Percentiles rank a stretch among this genome's conserved stretches.
Evolutionary conservation across 2,888 invertebrate genomes (phyloP).

Genomic region (Minunthozetes semirufus): DNA sequence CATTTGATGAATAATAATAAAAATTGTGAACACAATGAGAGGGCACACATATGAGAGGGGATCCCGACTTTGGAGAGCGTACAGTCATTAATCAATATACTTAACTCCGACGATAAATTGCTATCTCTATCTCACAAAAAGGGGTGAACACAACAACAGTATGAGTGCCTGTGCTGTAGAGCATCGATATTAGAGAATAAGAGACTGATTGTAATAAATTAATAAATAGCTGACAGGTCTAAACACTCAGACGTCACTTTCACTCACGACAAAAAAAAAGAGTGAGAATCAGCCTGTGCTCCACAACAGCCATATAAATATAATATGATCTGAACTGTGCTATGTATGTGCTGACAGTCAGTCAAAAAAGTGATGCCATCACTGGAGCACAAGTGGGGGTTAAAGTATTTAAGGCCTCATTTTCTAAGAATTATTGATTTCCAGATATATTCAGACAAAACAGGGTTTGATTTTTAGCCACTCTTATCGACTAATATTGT

Average conservation of each 20-base stretch:
- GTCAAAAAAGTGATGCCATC: not conserved
- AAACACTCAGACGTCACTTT: constrained; percentile 24
- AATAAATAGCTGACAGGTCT: constrained; percentile 27
- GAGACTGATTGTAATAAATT: constrained; percentile 24
- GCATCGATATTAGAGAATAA: constrained; percentile 10
- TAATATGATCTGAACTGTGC: too few species aligned
- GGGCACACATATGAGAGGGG: not conserved
- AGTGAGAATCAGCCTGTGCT: not conserved
- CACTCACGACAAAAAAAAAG: constrained; percentile 21
- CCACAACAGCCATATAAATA: not conserved
- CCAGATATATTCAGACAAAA: constrained; percentile 16
- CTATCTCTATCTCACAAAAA: constrained; percentile 16
- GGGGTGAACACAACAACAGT: not conserved
- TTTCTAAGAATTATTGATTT: constrained; percentile 13
- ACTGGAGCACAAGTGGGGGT: constrained; percentile 1
- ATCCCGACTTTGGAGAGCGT: constrained; percentile 3
- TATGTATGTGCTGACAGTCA: not conserved
- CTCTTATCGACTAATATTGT: not conserved
- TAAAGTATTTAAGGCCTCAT: not conserved
- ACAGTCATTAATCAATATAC: constrained; percentile 30
- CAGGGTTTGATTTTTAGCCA: not conserved
- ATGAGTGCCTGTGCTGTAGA: not conserved
- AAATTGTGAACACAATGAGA: constrained; percentile 17
- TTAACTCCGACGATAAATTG: constrained; percentile 29
- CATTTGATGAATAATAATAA: constrained; percentile 23